Evolutionary conservation across 1,140 invertebrate genomes (phyloP).

Genomic region (Amphibalanus amphitrite): DNA sequence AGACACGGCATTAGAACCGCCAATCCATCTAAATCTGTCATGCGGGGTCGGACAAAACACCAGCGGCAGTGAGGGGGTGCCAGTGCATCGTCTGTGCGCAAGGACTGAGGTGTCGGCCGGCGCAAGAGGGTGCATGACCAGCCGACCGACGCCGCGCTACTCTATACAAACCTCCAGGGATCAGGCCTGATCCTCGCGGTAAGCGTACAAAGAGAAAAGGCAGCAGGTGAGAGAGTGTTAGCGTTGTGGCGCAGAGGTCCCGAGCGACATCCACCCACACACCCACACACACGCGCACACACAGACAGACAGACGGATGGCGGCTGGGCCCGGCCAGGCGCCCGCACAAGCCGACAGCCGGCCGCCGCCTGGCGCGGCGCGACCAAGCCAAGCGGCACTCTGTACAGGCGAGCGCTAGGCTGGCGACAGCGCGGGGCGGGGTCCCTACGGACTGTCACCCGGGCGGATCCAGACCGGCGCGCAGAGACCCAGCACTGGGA

Average conservation of each 20-base stretch:
- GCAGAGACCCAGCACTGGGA: neutral
- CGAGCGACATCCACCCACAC: neutral
- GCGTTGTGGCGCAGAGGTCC: neutral
- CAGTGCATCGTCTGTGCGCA: no score
- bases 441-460: neutral
- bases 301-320: slow-evolving; percentile 7
- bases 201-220: neutral
- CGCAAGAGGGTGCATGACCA: no score
- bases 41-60: no score
- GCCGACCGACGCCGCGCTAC: neutral
- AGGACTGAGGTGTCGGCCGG: no score
- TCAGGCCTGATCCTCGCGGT: neutral
- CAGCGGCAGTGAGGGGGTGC: no score
- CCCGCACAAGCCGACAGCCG: no score
- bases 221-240: neutral
- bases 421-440: no score
- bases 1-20: no score
- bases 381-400: neutral
- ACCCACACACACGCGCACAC: slow-evolving; percentile 9
- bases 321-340: no score
- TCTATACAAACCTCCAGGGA: neutral
- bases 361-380: no score
- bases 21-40: no score
- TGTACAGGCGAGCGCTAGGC: no score
- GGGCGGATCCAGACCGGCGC: neutral